These are phyloP conservation scores for Heliconius congener DNA, from an alignment of 1,140 invertebrate genomes.

Conservation along the genomic window DNA sequence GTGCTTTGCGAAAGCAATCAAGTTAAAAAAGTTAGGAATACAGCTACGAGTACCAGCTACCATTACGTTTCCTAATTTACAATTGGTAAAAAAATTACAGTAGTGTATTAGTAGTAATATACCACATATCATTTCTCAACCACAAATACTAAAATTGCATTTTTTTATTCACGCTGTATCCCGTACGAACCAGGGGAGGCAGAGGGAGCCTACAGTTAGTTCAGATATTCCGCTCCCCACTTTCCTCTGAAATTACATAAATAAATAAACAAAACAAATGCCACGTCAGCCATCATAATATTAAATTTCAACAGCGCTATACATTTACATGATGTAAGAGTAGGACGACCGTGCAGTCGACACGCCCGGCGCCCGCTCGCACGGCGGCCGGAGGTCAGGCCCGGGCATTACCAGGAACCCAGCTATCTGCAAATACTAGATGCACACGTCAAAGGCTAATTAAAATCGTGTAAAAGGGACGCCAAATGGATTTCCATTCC, in stretches of 20 bases:
- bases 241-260: not conserved
- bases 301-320: slow-evolving; percentile 1
- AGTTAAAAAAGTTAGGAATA: no score
- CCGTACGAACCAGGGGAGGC: no score
- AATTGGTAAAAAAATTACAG: no score
- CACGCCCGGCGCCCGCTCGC: not conserved
- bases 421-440: slow-evolving; percentile 25
- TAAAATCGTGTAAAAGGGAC: slow-evolving; percentile 33
- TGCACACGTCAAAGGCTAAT: slow-evolving; percentile 29
- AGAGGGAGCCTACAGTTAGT: no score
- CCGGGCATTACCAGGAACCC: slow-evolving; percentile 11
- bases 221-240: no score
- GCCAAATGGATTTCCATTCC: slow-evolving; percentile 14
- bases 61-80: no score
- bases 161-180: no score
- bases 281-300: not conserved
- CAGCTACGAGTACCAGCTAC: no score
- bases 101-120: no score
- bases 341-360: slow-evolving; percentile 4
- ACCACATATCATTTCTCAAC: no score
- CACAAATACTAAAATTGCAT: no score
- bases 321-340: slow-evolving; percentile 5
- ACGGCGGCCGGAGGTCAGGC: not conserved
- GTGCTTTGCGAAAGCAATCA: no score
- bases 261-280: not conserved